Evolutionary conservation across 92 coral and sea anemone genomes (phyloP).

Genomic region (Epizoanthus ramosus): DNA sequence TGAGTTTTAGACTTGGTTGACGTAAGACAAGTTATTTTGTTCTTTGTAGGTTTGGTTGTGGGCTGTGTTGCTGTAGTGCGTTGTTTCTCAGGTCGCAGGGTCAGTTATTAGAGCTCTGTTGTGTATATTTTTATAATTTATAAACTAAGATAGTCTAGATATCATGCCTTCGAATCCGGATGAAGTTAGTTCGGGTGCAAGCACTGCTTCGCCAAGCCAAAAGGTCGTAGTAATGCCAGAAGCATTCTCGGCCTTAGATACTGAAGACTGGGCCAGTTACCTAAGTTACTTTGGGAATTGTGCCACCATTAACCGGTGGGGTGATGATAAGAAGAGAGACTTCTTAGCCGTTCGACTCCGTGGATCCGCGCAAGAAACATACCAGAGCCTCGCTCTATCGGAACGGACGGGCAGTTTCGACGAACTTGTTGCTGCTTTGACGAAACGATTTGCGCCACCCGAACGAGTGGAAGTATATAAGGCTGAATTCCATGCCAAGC

Average conservation of each 20-base stretch:
- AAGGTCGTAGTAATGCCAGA: constrained; percentile 4
- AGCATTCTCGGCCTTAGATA: constrained; percentile 30
- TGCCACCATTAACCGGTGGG: constrained; percentile 6
- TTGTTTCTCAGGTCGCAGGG: neutral
- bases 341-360: constrained; percentile 36
- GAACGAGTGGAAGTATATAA: constrained; percentile 32
- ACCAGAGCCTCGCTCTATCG: neutral
- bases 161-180: neutral
- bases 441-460: constrained; percentile 16
- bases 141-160: too few relatives aligned
- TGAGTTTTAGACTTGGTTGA: neutral
- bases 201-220: neutral
- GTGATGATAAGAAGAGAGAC: constrained; percentile 15
- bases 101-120: too few relatives aligned
- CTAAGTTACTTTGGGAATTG: constrained; percentile 6
- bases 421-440: constrained; percentile 18
- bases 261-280: constrained; percentile 8
- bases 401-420: constrained; percentile 17
- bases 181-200: neutral
- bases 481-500: constrained; percentile 12
- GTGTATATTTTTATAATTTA: too few relatives aligned
- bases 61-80: neutral
- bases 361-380: constrained; percentile 30
- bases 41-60: neutral
- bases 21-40: neutral